Conservation (phyloP, 2,888 invertebrate genomes). For the Brachyptera putata region DNA sequence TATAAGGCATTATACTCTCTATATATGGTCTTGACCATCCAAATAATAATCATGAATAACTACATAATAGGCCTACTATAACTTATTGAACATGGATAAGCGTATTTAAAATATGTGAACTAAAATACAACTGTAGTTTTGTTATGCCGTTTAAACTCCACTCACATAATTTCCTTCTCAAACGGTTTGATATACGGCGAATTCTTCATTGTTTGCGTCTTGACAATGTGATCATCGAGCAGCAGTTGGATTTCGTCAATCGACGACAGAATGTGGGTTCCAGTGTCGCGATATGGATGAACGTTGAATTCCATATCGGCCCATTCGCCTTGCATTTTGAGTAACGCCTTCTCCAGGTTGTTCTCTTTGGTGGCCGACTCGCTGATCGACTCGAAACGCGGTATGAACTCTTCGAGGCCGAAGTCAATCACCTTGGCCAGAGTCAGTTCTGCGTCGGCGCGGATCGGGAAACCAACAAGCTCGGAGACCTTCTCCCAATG, state of each 20-base stretch:
- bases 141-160: too few relatives aligned
- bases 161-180: slow-evolving; percentile 74
- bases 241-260: slow-evolving; percentile 91
- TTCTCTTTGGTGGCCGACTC: slow-evolving; percentile 96
- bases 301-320: slow-evolving; percentile 70
- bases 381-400: slow-evolving; percentile 86
- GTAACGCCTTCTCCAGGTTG: slow-evolving; percentile 81
- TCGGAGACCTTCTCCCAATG: slow-evolving; percentile 96
- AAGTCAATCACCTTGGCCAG: slow-evolving; percentile 85
- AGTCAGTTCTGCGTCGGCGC: slow-evolving; percentile 72
- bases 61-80: too few relatives aligned
- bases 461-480: slow-evolving; percentile 88
- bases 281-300: slow-evolving; percentile 78
- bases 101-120: too few relatives aligned
- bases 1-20: too few relatives aligned
- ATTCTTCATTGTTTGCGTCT: slow-evolving; percentile 96
- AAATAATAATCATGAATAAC: too few relatives aligned
- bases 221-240: slow-evolving; percentile 92
- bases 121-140: too few relatives aligned
- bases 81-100: too few relatives aligned
- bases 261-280: slow-evolving; percentile 82
- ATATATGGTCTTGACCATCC: too few relatives aligned
- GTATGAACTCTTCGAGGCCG: slow-evolving; percentile 80
- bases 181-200: slow-evolving; percentile 96
- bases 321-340: slow-evolving; percentile 91